Evolutionary conservation across 1,140 invertebrate genomes (phyloP).

Genomic region (Nixonia krombeini): DNA sequence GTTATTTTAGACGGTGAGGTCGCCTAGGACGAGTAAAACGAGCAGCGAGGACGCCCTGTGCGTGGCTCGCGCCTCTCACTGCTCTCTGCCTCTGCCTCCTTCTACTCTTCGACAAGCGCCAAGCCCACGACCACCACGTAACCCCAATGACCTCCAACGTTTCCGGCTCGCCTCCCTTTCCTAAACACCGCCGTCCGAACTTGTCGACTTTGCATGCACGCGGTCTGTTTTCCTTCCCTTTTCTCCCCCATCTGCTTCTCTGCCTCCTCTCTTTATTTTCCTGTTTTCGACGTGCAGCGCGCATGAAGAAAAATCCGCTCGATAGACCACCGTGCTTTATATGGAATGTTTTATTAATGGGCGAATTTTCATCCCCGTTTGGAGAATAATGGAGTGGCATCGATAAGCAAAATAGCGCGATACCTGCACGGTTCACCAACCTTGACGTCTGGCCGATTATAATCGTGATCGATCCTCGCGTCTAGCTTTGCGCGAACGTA

Average conservation of each 20-base stretch:
- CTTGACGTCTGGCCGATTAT: conserved; percentile 45
- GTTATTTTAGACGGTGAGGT: conserved; percentile 67
- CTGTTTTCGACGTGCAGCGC: background rate
- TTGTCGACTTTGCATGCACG: conserved; percentile 21
- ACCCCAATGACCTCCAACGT: conserved; percentile 60
- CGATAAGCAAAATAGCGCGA: background rate
- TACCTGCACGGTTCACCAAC: conserved; percentile 49
- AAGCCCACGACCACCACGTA: conserved; percentile 47
- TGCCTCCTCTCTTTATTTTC: no score
- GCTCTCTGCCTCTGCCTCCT: conserved; percentile 30
- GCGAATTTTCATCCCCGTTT: no score
- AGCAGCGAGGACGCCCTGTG: conserved; percentile 62
- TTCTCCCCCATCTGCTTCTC: conserved; percentile 9
- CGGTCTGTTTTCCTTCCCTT: no score
- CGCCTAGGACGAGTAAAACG: conserved; percentile 66
- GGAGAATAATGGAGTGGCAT: no score
- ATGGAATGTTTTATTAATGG: no score
- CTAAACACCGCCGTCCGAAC: conserved; percentile 30
- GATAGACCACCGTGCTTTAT: background rate
- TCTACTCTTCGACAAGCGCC: conserved; percentile 39
- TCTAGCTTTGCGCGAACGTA: conserved; percentile 46
- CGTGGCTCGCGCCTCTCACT: conserved; percentile 45
- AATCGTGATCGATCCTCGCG: conserved; percentile 54
- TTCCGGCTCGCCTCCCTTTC: conserved; percentile 58
- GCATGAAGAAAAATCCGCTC: background rate